These are phyloP conservation scores for Apocrypta bakeri DNA, from an alignment of 1,140 invertebrate genomes.

Conservation along the genomic window DNA sequence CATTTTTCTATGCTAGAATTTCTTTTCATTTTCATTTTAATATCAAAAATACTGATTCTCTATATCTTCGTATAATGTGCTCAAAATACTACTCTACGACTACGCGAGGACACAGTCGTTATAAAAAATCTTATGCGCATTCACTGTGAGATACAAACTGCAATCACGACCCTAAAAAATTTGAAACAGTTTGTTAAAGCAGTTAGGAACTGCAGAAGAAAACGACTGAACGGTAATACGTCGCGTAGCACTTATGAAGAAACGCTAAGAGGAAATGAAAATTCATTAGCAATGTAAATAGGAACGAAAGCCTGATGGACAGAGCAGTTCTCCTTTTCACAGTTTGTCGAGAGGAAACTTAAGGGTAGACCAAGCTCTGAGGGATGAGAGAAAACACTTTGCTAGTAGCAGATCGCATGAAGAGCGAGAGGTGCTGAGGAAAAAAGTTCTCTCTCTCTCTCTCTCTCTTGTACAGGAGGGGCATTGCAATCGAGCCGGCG, in stretches of 20 bases:
- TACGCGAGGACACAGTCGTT: too few relatives aligned
- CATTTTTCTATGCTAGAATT: too few relatives aligned
- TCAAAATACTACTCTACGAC: too few relatives aligned
- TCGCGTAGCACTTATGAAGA: background rate
- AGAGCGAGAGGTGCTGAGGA: background rate
- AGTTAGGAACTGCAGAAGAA: constrained; percentile 8
- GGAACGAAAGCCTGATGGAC: background rate
- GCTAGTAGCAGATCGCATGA: background rate
- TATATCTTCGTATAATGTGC: too few relatives aligned
- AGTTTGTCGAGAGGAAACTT: background rate
- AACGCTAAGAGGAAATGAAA: constrained; percentile 49
- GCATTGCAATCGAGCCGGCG: too few relatives aligned
- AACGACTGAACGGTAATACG: background rate
- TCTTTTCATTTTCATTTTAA: too few relatives aligned
- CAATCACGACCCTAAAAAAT: background rate
- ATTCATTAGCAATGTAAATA: constrained; percentile 63
- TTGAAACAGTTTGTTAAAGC: background rate
- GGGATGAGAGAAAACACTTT: background rate
- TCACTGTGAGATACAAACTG: too few relatives aligned
- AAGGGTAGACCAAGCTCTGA: background rate
- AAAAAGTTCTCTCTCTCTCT: background rate
- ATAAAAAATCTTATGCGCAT: too few relatives aligned
- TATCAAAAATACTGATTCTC: too few relatives aligned
- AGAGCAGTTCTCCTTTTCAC: background rate
- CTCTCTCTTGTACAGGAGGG: background rate